Percentiles rank a stretch among this genome's conserved stretches.
These are phyloP conservation scores for Chaetorhynchus papuensis DNA, from an alignment of 2,113 vertebrate species.

Conservation along the genomic window DNA sequence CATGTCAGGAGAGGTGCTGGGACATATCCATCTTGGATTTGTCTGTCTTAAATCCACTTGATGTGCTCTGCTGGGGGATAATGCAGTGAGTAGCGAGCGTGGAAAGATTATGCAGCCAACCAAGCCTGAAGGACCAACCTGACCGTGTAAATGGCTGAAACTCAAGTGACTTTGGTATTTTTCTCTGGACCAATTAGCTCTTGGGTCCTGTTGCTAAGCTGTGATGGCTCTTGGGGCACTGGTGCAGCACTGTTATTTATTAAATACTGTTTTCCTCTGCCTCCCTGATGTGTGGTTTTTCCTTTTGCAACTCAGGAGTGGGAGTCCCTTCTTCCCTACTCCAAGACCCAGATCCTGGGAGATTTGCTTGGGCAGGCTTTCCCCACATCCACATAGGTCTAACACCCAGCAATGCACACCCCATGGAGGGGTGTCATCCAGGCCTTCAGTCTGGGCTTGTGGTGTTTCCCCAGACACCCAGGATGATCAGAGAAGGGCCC, in stretches of 20 bases:
- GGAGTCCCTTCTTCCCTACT: neutral
- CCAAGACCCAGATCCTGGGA: neutral
- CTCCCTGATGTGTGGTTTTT: neutral
- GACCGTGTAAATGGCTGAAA: neutral
- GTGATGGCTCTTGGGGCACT: neutral
- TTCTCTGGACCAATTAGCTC: neutral
- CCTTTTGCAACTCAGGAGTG: neutral
- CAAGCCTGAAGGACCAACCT: neutral
- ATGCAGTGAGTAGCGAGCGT: accelerated
- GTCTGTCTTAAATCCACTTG: neutral
- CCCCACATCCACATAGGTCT: neutral
- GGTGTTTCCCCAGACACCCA: neutral
- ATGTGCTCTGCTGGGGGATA: neutral
- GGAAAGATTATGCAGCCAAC: neutral
- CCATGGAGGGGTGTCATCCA: neutral
- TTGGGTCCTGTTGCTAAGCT: neutral
- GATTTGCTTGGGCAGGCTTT: neutral
- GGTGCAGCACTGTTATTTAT: neutral
- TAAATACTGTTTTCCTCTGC: neutral
- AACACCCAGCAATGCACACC: neutral
- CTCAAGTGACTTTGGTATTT: neutral
- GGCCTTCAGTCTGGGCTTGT: neutral
- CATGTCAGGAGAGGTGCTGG: neutral
- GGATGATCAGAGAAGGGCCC: neutral
- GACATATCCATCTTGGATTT: neutral